Base-by-base conservation (phyloP, 2,113 vertebrate species). In the Pollimyrus isidori region DNA sequence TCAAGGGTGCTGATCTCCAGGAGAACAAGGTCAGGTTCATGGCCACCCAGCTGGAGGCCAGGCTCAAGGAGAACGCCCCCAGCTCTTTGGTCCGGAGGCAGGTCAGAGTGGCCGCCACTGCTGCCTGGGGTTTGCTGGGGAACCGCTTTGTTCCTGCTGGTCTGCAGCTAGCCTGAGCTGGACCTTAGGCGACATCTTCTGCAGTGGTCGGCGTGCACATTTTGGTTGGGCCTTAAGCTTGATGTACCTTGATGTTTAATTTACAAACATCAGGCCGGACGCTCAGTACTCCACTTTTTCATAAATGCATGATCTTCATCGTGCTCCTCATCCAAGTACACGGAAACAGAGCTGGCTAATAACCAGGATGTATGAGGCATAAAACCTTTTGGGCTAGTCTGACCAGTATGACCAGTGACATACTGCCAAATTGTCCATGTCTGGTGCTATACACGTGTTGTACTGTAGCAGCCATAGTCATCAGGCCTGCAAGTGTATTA, bases 11-110 rank as follows among this genome's bases (percentile, higher is more conserved):
- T 23, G 94, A 96, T 80, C 92, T 93, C 53, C 97, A 93, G 90
- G 97, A 97, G 93, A 99, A 98, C 94, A 98, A 97, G 93, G 98
- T 99, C 53, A 97, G 97, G 92, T 98, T 96, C 62, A 98, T 99
- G 98, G 97, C 98, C 2, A 98, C 96, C 35, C 98, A 98, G 88
- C 95, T 99, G 89, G 93, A 97, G 92, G 98, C 98, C 91, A 99
- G 98, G 92, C 98, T 99, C 89, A 98, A 99, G 93, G 98, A 98
- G 93, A 99, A 95, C 83, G 90, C 96, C 0, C 93, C 96, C 89
- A 93, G 92, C 87, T 86, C 94, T 19, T 73, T 92, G 19, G 89
- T 94, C 0, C 91, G 89, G 85, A 95, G 93, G 90, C 97, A 97
- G 97, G 98, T 98, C 90, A 94, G 96, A 80, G 80, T 2, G 23